phyloP scores from a whole-genome alignment of 2,113 vertebrate genomes.

The Amphiprion ocellaris region DNA sequence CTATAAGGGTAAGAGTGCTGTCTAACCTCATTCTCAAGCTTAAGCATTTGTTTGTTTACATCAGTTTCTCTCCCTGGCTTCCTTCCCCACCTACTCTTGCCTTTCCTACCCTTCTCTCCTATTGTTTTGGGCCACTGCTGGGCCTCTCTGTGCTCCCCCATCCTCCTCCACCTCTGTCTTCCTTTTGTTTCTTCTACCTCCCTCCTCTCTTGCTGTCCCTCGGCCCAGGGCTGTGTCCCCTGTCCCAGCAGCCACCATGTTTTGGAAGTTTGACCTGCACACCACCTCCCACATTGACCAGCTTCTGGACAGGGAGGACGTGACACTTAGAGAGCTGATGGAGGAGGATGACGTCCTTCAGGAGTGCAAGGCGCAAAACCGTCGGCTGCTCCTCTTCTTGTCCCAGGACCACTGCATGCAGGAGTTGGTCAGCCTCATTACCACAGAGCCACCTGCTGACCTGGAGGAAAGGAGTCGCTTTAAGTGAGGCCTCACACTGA shows the following conservation, averaged over 20 bases:
- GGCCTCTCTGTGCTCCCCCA: not conserved
- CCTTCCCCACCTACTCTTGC: constrained; percentile 14
- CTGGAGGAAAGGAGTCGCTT: constrained; percentile 97
- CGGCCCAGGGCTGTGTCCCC: constrained; percentile 80
- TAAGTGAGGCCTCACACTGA: constrained; percentile 86
- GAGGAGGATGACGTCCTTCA: constrained; percentile 97
- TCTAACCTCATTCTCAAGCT: constrained; percentile 6
- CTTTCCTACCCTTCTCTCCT: constrained; percentile 8
- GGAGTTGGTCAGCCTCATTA: constrained; percentile 94
- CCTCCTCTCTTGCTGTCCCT: not conserved
- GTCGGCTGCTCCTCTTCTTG: constrained; percentile 93
- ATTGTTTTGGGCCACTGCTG: constrained; percentile 29
- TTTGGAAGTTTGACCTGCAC: constrained; percentile 99
- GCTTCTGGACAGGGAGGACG: constrained; percentile 95
- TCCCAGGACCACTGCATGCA: constrained; percentile 95
- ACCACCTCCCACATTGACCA: constrained; percentile 96
- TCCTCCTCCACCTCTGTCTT: constrained; percentile 3
- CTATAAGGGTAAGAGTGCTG: constrained; percentile 17
- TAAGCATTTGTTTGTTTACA: constrained; percentile 37
- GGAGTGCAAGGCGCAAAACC: constrained; percentile 98
- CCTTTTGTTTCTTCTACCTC: not conserved
- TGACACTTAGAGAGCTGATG: constrained; percentile 94
- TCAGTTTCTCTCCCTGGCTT: constrained; percentile 27
- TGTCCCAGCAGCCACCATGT: constrained; percentile 89
- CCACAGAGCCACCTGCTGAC: constrained; percentile 91